A percentile compares a stretch with the other conserved stretches of the same genome.
These are phyloP conservation scores for Dinocampus coccinellae DNA, from an alignment of 2,888 invertebrate species.

Conservation along the genomic window DNA sequence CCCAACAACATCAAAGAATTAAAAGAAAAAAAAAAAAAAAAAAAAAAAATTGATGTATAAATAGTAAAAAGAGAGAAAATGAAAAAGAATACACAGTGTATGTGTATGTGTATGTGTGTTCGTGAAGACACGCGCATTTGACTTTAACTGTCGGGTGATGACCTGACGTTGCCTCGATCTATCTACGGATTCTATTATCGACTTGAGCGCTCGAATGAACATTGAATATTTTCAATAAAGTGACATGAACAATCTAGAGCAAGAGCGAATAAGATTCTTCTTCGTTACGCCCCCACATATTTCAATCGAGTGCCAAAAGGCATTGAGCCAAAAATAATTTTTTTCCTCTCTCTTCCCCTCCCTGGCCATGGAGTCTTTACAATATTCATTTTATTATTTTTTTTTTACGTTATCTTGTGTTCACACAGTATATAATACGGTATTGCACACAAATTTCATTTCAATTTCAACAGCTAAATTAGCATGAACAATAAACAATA, in stretches of 20 bases:
- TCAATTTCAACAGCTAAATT: conserved; percentile 39
- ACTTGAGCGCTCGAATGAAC: conserved; percentile 28
- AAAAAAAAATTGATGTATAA: conserved; percentile 1
- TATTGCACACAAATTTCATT: conserved; percentile 44
- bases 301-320: conserved; percentile 35
- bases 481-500: conserved; percentile 32
- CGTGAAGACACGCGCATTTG: neutral
- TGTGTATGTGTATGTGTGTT: too few species aligned
- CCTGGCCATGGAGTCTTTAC: conserved; percentile 43
- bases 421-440: neutral
- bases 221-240: neutral
- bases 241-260: conserved; percentile 18
- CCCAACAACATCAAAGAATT: conserved; percentile 44
- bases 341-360: conserved; percentile 37
- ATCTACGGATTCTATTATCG: conserved; percentile 17
- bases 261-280: conserved; percentile 16
- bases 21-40: conserved; percentile 7
- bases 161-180: conserved; percentile 18
- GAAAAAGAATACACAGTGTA: neutral
- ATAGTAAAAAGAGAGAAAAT: neutral
- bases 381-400: conserved; percentile 37
- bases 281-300: conserved; percentile 6
- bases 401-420: neutral
- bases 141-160: conserved; percentile 28
- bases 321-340: conserved; percentile 34